Percentiles rank a stretch among this genome's conserved stretches.
These are phyloP conservation scores for Alosa alosa DNA, from an alignment of 2,113 vertebrate species.

Conservation along the genomic window DNA sequence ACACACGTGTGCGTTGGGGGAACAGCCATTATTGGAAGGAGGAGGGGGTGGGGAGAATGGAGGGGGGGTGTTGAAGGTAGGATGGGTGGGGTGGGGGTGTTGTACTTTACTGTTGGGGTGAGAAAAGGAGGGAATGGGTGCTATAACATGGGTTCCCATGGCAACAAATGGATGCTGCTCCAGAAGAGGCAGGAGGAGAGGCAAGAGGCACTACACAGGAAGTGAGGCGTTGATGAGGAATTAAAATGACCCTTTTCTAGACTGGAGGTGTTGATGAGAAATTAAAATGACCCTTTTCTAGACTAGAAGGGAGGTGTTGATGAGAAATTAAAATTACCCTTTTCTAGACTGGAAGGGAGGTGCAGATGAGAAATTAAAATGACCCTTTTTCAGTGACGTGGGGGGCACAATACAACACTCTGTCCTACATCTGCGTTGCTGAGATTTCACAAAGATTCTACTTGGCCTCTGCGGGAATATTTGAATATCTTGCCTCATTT, in stretches of 20 bases:
- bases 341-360: background rate
- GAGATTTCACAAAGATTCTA: too few species aligned
- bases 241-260: background rate
- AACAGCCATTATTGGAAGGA: constrained; percentile 22
- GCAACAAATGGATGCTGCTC: constrained; percentile 69
- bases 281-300: too few species aligned
- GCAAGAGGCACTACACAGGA: constrained; percentile 25
- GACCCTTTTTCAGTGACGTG: too few species aligned
- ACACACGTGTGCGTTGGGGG: constrained; percentile 17
- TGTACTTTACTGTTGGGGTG: constrained; percentile 41
- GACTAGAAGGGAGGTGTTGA: background rate
- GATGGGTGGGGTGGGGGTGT: background rate
- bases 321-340: background rate
- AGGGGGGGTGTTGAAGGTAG: background rate
- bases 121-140: constrained; percentile 36
- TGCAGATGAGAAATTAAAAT: too few species aligned
- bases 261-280: too few species aligned
- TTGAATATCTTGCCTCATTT: too few species aligned
- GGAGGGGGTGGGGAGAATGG: constrained; percentile 23
- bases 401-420: too few species aligned
- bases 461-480: too few species aligned
- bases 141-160: constrained; percentile 72
- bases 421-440: too few species aligned
- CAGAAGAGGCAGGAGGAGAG: constrained; percentile 31
- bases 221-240: constrained; percentile 33